Evolutionary conservation across 2,888 invertebrate genomes (phyloP).

Genomic region (Leptinotarsa rubiginosa): DNA sequence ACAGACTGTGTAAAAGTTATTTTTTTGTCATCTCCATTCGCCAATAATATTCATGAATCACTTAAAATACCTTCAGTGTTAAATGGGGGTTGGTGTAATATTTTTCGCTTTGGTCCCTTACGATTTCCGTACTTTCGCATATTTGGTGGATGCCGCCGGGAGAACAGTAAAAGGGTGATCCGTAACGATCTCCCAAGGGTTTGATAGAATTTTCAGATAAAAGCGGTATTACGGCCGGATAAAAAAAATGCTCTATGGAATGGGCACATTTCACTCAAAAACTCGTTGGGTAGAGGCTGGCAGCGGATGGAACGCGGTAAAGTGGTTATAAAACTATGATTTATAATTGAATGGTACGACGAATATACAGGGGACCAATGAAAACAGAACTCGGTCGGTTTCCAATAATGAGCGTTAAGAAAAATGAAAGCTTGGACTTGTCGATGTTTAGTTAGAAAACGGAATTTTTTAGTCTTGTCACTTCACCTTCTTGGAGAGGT

Average conservation of each 20-base stretch:
- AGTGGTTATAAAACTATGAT: not conserved
- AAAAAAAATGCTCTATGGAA: not conserved
- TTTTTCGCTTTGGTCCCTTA: not conserved
- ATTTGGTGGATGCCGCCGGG: constrained; percentile 11
- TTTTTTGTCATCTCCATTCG: no score
- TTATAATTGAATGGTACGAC: no score
- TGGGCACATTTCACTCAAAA: not conserved
- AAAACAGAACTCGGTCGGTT: no score
- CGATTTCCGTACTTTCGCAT: not conserved
- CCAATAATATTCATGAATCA: not conserved
- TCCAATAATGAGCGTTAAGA: no score
- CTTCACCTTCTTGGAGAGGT: no score
- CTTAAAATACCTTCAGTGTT: not conserved
- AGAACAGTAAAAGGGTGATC: not conserved
- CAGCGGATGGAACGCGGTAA: not conserved
- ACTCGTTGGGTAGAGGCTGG: not conserved
- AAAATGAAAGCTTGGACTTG: no score
- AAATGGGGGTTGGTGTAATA: not conserved
- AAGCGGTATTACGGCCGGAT: constrained; percentile 1
- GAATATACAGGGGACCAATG: no score
- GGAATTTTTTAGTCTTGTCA: no score
- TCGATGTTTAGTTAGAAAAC: no score
- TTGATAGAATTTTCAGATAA: not conserved
- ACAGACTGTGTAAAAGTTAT: no score
- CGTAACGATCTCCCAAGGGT: constrained; percentile 1